These are phyloP conservation scores for Ceryle rudis DNA, from an alignment of 2,797 vertebrate species.

Conservation along the genomic window DNA sequence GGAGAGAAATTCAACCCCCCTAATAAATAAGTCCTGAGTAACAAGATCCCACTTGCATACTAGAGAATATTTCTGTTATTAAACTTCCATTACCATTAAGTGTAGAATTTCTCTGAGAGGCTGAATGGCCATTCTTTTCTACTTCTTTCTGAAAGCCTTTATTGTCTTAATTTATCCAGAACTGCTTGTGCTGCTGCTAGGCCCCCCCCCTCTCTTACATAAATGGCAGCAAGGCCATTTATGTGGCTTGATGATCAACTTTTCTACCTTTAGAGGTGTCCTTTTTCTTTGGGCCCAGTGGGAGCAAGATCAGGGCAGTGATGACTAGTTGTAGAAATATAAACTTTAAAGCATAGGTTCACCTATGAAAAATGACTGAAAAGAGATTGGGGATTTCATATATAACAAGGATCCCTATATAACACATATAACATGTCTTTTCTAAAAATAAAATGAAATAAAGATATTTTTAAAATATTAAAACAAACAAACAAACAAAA, in stretches of 20 bases:
- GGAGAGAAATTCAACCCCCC: not conserved
- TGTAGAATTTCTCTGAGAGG: not conserved
- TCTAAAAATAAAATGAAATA: not conserved
- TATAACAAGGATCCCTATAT: not conserved
- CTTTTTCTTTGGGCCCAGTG: not conserved
- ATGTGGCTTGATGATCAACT: not conserved
- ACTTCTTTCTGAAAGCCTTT: not conserved
- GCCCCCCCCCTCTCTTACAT: not conserved
- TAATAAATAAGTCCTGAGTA: not conserved
- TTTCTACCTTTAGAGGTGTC: not conserved
- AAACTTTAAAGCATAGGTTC: not conserved
- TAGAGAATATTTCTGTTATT: not conserved
- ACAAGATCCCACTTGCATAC: not conserved
- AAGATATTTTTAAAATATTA: too few species aligned
- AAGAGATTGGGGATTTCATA: not conserved
- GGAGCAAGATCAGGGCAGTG: not conserved
- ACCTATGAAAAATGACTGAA: constrained; percentile 5
- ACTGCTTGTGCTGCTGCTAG: not conserved
- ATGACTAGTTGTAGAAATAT: not conserved
- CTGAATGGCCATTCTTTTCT: not conserved
- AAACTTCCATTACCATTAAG: not conserved
- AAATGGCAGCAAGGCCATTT: not conserved
- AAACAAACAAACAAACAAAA: not conserved
- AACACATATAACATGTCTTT: not conserved
- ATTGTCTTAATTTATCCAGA: not conserved